Conservation (phyloP, 2,888 invertebrate genomes). For the Drosophila planitibia region DNA sequence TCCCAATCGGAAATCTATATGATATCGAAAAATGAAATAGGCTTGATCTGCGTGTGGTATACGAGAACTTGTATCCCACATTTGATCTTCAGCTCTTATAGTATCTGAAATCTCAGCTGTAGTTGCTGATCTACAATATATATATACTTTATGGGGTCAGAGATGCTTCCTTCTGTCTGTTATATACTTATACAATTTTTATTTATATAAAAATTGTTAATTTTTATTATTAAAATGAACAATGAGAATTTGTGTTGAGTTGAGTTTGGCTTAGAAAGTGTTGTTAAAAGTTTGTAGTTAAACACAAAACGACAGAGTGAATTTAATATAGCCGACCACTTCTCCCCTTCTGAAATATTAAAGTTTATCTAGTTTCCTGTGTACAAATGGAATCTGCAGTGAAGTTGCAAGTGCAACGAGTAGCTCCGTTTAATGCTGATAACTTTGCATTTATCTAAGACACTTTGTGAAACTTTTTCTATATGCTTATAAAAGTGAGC, state of each 20-base stretch:
- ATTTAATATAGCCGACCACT: neutral
- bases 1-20: neutral
- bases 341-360: neutral
- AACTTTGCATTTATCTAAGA: conserved; percentile 1
- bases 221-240: too few species aligned
- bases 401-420: neutral
- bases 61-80: too few species aligned
- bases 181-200: too few species aligned
- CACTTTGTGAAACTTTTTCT: neutral
- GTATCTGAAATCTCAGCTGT: too few species aligned
- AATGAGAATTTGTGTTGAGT: neutral
- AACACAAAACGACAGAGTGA: neutral
- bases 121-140: too few species aligned
- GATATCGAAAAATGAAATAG: too few species aligned
- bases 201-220: too few species aligned
- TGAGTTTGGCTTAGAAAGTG: neutral
- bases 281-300: neutral
- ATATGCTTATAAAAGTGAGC: conserved; percentile 5
- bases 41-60: too few species aligned
- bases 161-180: too few species aligned
- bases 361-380: neutral
- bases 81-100: too few species aligned
- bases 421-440: neutral
- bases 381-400: neutral
- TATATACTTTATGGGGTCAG: too few species aligned